Evolutionary conservation across 2,888 invertebrate genomes (phyloP).

Genomic region (Ceramica pisi): DNA sequence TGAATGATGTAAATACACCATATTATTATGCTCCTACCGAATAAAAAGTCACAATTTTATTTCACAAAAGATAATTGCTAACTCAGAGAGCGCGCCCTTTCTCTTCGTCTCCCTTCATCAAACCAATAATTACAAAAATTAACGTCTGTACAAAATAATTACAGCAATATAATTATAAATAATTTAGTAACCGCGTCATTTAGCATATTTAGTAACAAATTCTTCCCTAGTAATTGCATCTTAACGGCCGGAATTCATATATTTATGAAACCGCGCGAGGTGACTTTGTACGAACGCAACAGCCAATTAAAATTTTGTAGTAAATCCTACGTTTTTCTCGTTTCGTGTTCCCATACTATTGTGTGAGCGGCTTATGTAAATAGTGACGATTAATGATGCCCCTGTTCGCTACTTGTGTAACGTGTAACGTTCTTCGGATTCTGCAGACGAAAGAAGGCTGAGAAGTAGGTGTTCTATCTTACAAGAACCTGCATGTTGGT

Average conservation of each 20-base stretch:
- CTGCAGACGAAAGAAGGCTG: slow-evolving; percentile 31
- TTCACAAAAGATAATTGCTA: not conserved
- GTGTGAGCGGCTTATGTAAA: slow-evolving; percentile 75
- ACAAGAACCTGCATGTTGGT: not conserved
- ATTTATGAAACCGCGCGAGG: slow-evolving; percentile 58
- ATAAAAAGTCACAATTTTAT: not conserved
- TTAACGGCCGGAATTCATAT: slow-evolving; percentile 37
- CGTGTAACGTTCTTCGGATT: slow-evolving; percentile 53
- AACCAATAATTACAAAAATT: slow-evolving; percentile 32
- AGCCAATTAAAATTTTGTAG: slow-evolving; percentile 66
- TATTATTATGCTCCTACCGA: not conserved
- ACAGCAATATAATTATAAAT: slow-evolving; percentile 52
- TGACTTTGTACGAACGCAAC: slow-evolving; percentile 61
- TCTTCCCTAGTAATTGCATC: slow-evolving; percentile 54
- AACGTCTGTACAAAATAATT: slow-evolving; percentile 40
- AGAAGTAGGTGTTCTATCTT: not conserved
- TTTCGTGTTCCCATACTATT: slow-evolving; percentile 73
- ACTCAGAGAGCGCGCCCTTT: not conserved
- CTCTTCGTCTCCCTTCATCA: slow-evolving; percentile 12
- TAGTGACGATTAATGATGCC: slow-evolving; percentile 74
- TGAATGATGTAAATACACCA: not conserved
- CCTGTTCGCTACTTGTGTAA: slow-evolving; percentile 67
- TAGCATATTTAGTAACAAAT: slow-evolving; percentile 61
- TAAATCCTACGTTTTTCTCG: slow-evolving; percentile 65
- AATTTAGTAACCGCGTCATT: slow-evolving; percentile 52